Evolutionary conservation across 92 coral and sea anemone species (phyloP), one percentile per base, ranked within the genome.

Genomic region (Plumapathes pennacea): DNA sequence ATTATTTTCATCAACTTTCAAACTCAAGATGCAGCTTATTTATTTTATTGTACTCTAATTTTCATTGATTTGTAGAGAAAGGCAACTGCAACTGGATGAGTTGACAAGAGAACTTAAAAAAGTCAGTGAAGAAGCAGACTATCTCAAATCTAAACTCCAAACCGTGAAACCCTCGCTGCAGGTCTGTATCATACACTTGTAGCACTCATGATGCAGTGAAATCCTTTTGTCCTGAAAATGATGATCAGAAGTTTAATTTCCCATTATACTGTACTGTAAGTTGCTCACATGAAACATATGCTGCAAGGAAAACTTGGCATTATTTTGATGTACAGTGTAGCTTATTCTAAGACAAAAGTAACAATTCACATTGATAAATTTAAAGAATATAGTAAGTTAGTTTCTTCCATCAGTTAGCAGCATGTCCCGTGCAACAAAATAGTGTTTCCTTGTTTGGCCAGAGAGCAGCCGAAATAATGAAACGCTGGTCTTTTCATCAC

Each of bases 1-100:
- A n/a, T n/a, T n/a, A n/a, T n/a, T n/a, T n/a, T n/a, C n/a, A n/a
- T n/a, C n/a, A n/a, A n/a, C n/a, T n/a, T n/a, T n/a, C n/a, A n/a
- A n/a, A n/a, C n/a, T n/a, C n/a, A n/a, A n/a, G n/a, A n/a, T n/a
- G n/a, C n/a, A n/a, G n/a, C n/a, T n/a, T n/a, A n/a, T n/a, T n/a
- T n/a, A n/a, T n/a, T n/a, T n/a, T n/a, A n/a, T n/a, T n/a, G n/a
- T n/a, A n/a, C n/a, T n/a, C n/a, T n/a, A n/a, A n/a, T n/a, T n/a
- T n/a, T n/a, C n/a, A n/a, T n/a, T 14, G 6, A 13, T 21, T 29
- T 63, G 18, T 17, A 92, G 98, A 34, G 98, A 92, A 77, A 84
- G 98, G 58, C 98, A 92, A 56, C 86, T 69, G 15, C 96, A 92
- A 67, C 82, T 92, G 6, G 98, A 92, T 22, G 98, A 84, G 45